These are phyloP conservation scores for Nephrotoma flavescens DNA, from an alignment of 2,888 invertebrate species.

Conservation along the genomic window DNA sequence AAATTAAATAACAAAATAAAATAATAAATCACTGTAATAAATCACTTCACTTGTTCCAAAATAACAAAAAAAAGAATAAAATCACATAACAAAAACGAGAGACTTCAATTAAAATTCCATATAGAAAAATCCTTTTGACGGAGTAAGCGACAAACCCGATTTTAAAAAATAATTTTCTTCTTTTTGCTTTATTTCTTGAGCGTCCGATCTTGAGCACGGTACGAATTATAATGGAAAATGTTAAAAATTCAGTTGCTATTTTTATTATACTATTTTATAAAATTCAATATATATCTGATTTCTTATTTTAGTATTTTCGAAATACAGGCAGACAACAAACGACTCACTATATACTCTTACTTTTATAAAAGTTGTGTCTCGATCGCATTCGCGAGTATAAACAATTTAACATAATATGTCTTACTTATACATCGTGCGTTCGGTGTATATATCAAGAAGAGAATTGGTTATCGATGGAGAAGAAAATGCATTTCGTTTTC, in stretches of 20 bases:
- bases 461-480: background rate
- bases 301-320: background rate
- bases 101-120: background rate
- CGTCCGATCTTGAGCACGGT: background rate
- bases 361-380: background rate
- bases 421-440: background rate
- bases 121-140: background rate
- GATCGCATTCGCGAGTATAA: background rate
- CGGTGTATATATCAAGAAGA: background rate
- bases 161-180: background rate
- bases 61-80: background rate
- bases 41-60: background rate
- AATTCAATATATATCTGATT: background rate
- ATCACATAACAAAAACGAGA: background rate
- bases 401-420: background rate
- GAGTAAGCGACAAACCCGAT: background rate
- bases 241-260: background rate
- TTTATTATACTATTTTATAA: background rate
- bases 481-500: background rate
- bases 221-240: background rate
- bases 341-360: background rate
- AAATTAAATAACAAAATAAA: background rate
- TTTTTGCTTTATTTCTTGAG: background rate
- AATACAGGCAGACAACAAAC: background rate
- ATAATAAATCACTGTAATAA: background rate